Base-by-base conservation (phyloP, 2,113 vertebrate genomes). In the Catharus bicknelli region DNA sequence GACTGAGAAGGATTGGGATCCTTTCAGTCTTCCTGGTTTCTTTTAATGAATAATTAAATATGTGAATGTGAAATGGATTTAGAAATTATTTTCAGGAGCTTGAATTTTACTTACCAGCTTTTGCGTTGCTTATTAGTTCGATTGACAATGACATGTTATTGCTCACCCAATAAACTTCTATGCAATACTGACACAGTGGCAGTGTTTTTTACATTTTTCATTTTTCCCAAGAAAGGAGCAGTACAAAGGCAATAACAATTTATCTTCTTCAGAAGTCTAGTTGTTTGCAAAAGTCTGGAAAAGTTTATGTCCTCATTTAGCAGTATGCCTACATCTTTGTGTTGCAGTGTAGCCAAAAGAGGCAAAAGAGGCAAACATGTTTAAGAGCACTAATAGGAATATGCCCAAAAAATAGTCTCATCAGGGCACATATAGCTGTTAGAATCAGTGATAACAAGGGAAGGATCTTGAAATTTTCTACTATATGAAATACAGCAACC, bases 241-340 rank as follows among this genome's bases (percentile, higher is more conserved):
- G 74, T 86, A 58, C 62, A 89, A 86, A 94, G 93, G 76, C 88
- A 88, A 85, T 88, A 85, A 85, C 90, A 94, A 92, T 93, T 92
- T 70, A 42, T 96, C 88, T n/a, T 95, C 75, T 95, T 94, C 47
- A 82, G 75, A 73, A 78, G 54, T 23, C 48, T 78, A 48, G 40
- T 48, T 93, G 29, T 88, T 90, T 68, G 32, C 47, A 40, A 40
- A 94, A 76, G 47, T 80, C 75, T 84, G 64, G 91, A 94, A 84
- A 95, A 86, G n/a, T 87, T 93, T 77, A 74, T 80, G 62, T 62
- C 58, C 63, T 95, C 47, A 73, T 90, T 95, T 94, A 76, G 42
- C 36, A 79, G 74, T 38, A 36, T 50, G 9, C 81, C 45, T 95
- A 43, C 34, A 51, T 80, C 78, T 94, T 76, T 82, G 51, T 88